Base-by-base conservation (phyloP, 2,888 invertebrate genomes). In the Spisula subtruncata region DNA sequence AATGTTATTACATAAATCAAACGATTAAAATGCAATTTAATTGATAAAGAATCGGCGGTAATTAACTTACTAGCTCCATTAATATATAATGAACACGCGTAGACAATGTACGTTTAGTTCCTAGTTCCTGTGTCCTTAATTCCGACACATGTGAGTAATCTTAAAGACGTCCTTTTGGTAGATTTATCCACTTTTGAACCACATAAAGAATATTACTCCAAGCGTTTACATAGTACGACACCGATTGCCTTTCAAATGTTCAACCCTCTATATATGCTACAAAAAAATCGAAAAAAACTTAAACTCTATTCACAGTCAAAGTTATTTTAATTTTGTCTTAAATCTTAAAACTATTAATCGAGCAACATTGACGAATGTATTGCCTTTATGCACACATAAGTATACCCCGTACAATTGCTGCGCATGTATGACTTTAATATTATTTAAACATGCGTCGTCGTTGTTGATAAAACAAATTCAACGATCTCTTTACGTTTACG, bases 21-120 rank as follows among this genome's bases (percentile, higher is more conserved):
- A 16, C 54, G 25, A 56, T 80, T 80, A 56, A 85, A 85, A 79
- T 56, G 79, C 85, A 80, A 85, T 85, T 41, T 85, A 85, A 85
- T 80, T 85, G 85, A 85, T 85, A 85, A 85, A 85, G 71, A 54
- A 80, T 80, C 54, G 54, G 25, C 83, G 29, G 75, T 83, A 87
- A 87, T 87, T 87, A 82, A 82, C 87, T 75, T 41, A 54, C 32
- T 83, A 16, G 5, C 14, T 29, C 35, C 87, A 82, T 83, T 54
- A 87, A 87, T 87, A 75, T 51, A 75, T 87, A 54, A 87, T 66
- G 51, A 75, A 82, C 71, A 41, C 79, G n/a, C 83, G 83, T 75
- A 83, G 75, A 29, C 4, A 75, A n/a, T 12, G 35, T 75, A n/a
- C n/a, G n/a, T n/a, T n/a, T n/a, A 32, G 75, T 75, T 35, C 18